phyloP scores from a whole-genome alignment of 1,140 invertebrate genomes.

The Ceratina japonica region DNA sequence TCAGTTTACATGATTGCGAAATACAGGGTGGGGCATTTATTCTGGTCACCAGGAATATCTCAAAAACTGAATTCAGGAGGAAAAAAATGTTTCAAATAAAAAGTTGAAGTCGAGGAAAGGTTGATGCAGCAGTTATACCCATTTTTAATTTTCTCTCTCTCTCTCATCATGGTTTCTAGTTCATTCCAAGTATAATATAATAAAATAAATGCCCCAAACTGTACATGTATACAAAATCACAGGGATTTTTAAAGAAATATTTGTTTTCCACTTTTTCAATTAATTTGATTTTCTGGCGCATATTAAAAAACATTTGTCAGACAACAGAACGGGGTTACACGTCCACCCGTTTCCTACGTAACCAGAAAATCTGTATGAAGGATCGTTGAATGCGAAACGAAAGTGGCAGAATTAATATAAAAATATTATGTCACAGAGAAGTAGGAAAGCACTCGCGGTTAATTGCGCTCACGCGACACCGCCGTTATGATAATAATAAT shows the following conservation, averaged over 20 bases:
- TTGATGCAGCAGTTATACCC: too few species aligned
- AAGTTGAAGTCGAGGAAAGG: too few species aligned
- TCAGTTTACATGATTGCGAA: too few species aligned
- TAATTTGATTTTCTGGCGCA: not conserved
- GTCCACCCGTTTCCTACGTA: not conserved
- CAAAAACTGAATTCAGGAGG: too few species aligned
- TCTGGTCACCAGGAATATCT: too few species aligned
- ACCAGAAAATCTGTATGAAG: conserved; percentile 4
- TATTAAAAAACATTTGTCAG: not conserved
- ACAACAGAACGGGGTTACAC: not conserved
- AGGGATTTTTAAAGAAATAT: not conserved
- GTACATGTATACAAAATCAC: too few species aligned
- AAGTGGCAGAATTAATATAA: not conserved
- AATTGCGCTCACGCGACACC: conserved; percentile 34
- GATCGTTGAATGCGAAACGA: conserved; percentile 10
- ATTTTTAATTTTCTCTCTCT: too few species aligned
- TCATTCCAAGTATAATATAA: too few species aligned
- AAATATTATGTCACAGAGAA: conserved; percentile 21
- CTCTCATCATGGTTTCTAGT: too few species aligned
- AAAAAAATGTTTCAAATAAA: too few species aligned
- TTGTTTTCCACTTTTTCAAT: not conserved
- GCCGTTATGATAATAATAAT: not conserved
- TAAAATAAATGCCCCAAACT: too few species aligned
- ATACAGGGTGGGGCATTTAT: too few species aligned
- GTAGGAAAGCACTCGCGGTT: conserved; percentile 26